These are phyloP conservation scores for Agrilus cyanescens DNA, from an alignment of 2,888 invertebrate species.

Conservation along the genomic window DNA sequence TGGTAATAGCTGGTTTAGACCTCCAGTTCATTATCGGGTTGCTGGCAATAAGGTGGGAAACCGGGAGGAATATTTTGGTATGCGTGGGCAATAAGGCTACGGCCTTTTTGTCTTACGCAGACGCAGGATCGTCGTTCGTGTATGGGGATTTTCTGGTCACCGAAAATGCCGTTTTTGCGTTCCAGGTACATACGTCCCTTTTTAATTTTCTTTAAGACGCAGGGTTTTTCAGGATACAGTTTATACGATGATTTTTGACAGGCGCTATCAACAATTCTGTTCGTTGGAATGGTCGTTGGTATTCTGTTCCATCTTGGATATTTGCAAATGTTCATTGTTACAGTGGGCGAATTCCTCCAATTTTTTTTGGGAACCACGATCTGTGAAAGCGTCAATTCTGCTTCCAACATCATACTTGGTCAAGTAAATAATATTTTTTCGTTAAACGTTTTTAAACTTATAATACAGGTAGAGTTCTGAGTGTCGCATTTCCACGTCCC, in stretches of 20 bases:
- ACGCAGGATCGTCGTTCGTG: conserved; percentile 72
- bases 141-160: conserved; percentile 60
- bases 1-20: conserved; percentile 65
- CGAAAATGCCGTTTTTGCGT: conserved; percentile 61
- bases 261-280: conserved; percentile 83
- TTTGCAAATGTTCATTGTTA: conserved; percentile 75
- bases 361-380: conserved; percentile 73
- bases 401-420: conserved; percentile 90
- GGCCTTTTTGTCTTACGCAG: conserved; percentile 66
- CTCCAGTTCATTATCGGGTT: conserved; percentile 79
- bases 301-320: conserved; percentile 80
- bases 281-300: conserved; percentile 85
- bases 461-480: too few species aligned
- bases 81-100: conserved; percentile 54
- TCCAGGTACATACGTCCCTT: conserved; percentile 49
- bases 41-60: conserved; percentile 72
- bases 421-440: conserved; percentile 51
- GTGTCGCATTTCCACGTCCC: too few species aligned
- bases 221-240: not conserved
- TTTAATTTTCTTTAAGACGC: not conserved
- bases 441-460: too few species aligned
- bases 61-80: conserved; percentile 59
- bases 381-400: conserved; percentile 85
- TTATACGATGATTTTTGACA: conserved; percentile 32
- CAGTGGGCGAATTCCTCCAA: conserved; percentile 68